Evolutionary conservation across 2,797 vertebrate genomes (phyloP).

Genomic region (Coregonus sp.): DNA sequence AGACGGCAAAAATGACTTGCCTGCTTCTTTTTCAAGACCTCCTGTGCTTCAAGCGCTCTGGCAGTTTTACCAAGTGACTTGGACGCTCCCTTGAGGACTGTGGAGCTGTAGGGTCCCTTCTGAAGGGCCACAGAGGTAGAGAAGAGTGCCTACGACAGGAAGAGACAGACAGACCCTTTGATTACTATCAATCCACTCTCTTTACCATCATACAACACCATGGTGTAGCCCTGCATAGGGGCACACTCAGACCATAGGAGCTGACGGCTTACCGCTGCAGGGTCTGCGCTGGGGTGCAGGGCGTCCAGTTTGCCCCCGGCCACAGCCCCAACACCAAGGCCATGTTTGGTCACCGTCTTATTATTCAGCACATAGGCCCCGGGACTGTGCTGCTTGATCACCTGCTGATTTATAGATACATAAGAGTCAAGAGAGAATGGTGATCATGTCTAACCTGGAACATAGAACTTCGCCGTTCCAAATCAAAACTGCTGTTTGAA

Average conservation of each 20-base stretch:
- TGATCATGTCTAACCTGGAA: neutral
- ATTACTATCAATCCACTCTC: slow-evolving; percentile 66
- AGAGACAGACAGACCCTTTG: slow-evolving; percentile 24
- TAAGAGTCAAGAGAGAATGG: neutral
- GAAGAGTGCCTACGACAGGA: slow-evolving; percentile 41
- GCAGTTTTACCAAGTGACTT: slow-evolving; percentile 82
- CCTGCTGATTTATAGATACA: slow-evolving; percentile 69
- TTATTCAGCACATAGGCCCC: slow-evolving; percentile 94
- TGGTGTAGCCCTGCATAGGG: neutral
- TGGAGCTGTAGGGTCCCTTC: slow-evolving; percentile 83
- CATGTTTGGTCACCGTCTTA: slow-evolving; percentile 86
- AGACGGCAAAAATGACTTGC: slow-evolving; percentile 57
- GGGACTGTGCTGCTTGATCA: slow-evolving; percentile 86
- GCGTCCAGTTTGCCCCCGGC: slow-evolving; percentile 75
- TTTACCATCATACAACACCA: slow-evolving; percentile 61
- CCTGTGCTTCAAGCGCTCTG: slow-evolving; percentile 89
- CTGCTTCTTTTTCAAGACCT: slow-evolving; percentile 95
- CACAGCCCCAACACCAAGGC: slow-evolving; percentile 60
- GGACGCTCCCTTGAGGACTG: slow-evolving; percentile 80
- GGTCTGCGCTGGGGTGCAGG: slow-evolving; percentile 74
- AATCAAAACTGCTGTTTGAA: too few species aligned
- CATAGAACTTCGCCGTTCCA: neutral
- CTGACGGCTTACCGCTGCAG: slow-evolving; percentile 50
- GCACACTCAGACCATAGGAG: neutral
- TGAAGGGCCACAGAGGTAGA: slow-evolving; percentile 67